Evolutionary conservation across 2,113 vertebrate genomes (phyloP), one percentile per base, ranked within the genome.

Genomic region (Haliaeetus leucogaster): DNA sequence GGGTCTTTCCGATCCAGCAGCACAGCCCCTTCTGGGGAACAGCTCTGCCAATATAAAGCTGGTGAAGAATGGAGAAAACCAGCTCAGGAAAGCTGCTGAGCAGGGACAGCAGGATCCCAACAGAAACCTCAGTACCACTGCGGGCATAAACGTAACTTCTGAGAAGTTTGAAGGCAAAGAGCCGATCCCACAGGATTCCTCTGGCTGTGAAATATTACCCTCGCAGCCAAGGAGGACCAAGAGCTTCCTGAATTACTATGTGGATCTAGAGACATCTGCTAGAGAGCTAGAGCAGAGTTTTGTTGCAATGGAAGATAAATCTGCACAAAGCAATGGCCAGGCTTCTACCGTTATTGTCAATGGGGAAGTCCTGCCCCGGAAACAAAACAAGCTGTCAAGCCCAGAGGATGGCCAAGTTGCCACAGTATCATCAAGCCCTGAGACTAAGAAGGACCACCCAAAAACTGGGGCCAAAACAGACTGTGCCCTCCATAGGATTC

Each of bases 61-160:
- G 94, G 99, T 99, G 53, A 99, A 99, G 97, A 99, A 99, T 45
- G 99, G 99, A 11, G 99, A 99, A 97, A 99, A 99, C 98, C 99
- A 99, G 97, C 99, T 99, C 87, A 98, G 99, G 50, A 99, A 99
- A 94, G 99, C 99, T 0, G 99, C 99, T 0, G 99, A 99, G 63
- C 98, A 98, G 68, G 98, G 98, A 25, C 98, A 98, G 65, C 98
- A 99, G 92, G 99, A 99, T 97, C 98, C 98, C 83, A 99, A 98
- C 89, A 99, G 98, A 82, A 99, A 99, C 95, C 94, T 98, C 6
- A 93, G 90, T 30, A 98, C 98, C 20, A 93, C 97, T 8, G 98
- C 98, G 0, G 94, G 98, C 74, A 70, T 97, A 47, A 96, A 97
- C 63, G 73, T 98, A 73, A 97, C 98, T 97, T 99, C 98, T 65